Base-by-base conservation (phyloP, 1,140 invertebrate species). In the Neomicropteryx cornuta region DNA sequence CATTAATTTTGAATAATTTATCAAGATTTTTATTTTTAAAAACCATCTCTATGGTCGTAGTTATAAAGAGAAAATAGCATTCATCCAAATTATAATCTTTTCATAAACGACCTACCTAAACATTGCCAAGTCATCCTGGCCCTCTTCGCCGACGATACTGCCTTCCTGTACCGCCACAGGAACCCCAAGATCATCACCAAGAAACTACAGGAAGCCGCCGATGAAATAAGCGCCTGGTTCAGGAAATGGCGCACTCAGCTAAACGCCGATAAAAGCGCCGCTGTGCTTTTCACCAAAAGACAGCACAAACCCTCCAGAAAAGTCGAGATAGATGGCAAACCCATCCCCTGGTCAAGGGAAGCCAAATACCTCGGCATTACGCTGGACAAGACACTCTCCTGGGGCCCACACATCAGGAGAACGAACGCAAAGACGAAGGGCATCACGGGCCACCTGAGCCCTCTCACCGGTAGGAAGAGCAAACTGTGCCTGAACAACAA, bases 101-200 rank as follows among this genome's bases (percentile, higher is more conserved):
- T 16, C 16, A 19, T 23, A 1, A 39, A 33, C 11, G 38, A 39
- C 31, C 6, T 39, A 1, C 38, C 38, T 3, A 39, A 20, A n/a
- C 5, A 11, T 8, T 5, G 2, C n/a, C 18, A 33, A 2, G 38
- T 39, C 8, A 21, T 34, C 0, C 21, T 47, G 1, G 49, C 49
- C 1, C 24, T 40, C 0, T 51, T 41, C 20, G 53, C 47, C 13
- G 49, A 55, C 23, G 53, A 54, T 31, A 52, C 49, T 6, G 49
- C 46, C 0, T 19, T 50, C 1, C 23, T 47, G 4, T 30, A 41
- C 2, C 27, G 10, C 2, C n/a, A 34, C 11, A 4, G 36, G 20
- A 43, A 23, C 21, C n/a, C 27, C 10, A 13, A 16, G 14, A 11
- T 6, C n/a, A 33, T 43, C 11, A 14, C 40, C 8, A 30, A 33